Evolutionary conservation across 1,140 invertebrate genomes (phyloP), one percentile per base, ranked within the genome.

Genomic region (Orius insidiosus): DNA sequence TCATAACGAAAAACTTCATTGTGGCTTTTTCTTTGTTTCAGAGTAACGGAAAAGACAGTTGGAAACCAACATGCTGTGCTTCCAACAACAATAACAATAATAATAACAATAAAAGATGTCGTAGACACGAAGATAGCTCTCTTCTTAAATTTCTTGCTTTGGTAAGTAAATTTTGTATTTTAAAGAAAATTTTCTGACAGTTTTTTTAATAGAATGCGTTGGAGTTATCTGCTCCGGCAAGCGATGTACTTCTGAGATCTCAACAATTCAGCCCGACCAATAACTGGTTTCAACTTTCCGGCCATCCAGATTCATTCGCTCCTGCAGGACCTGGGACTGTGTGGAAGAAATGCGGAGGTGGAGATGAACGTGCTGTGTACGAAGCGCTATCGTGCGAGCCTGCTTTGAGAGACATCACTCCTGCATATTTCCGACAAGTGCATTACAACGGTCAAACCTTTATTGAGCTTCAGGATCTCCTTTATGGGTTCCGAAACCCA

Each of bases 251-350:
- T 19, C 60, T 93, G 39, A 59, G 53, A n/a, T 8, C 10, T n/a
- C 39, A 39, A 13, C 36, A 14, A 39, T 14, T 13, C 14, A 18
- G 11, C 5, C 13, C 18, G 10, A 35, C 39, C 4, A 14, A 11
- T 38, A 74, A 74, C 30, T 95, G 88, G 88, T 82, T 96, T 61
- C 92, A 96, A 63, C 63, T 96, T 38, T 87, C 88, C 10, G 93
- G 93, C 0, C 93, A 97, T 63, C 78, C 78, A 46, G 87, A 89
- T 37, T 85, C 85, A 48, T 80, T 96, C 64, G 86, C 89, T 8
- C 88, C 88, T 5, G 90, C 89, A 2, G 85, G 88, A 0, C 85
- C 88, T 2, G 87, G 87, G 31, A 59, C 56, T 1, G 51, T 57
- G 9, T 59, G 57, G 56, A 59, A 59, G 19, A 55, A 57, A 47